These are phyloP conservation scores for Dysmachus trigonus DNA, from an alignment of 2,888 invertebrate species.

Conservation along the genomic window DNA sequence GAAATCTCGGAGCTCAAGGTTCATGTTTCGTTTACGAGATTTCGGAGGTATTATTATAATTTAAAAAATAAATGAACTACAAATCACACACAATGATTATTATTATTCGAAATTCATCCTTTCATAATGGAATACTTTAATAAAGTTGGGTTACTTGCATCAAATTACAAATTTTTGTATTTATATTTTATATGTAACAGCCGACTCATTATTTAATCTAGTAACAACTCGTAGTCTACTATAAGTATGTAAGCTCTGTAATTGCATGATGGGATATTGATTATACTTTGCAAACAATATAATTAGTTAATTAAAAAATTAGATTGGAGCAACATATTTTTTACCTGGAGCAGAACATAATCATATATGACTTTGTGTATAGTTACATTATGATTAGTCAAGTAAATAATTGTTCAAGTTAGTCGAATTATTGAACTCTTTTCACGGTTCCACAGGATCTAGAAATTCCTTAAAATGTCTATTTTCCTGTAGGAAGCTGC, in stretches of 20 bases:
- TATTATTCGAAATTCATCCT: slow-evolving; percentile 4
- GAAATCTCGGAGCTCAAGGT: slow-evolving; percentile 10
- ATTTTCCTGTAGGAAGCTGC: too few species aligned
- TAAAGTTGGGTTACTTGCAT: too few species aligned
- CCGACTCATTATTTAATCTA: background rate
- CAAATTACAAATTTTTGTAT: background rate
- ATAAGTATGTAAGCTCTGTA: background rate
- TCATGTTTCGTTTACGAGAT: slow-evolving; percentile 5
- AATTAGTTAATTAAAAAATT: background rate
- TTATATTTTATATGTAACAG: background rate
- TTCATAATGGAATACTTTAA: background rate
- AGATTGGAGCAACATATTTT: background rate
- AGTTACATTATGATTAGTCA: too few species aligned
- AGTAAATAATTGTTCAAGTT: too few species aligned
- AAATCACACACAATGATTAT: background rate
- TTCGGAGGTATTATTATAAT: slow-evolving; percentile 26
- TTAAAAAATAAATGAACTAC: slow-evolving; percentile 16
- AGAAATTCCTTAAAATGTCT: too few species aligned
- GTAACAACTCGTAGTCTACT: background rate
- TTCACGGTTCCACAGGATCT: too few species aligned
- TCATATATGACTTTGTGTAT: too few species aligned
- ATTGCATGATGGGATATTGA: background rate
- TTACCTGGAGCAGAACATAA: background rate
- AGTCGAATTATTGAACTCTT: too few species aligned
- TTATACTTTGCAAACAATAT: background rate